Conservation (phyloP, 2,888 invertebrate species). For the Idaea biselata region DNA sequence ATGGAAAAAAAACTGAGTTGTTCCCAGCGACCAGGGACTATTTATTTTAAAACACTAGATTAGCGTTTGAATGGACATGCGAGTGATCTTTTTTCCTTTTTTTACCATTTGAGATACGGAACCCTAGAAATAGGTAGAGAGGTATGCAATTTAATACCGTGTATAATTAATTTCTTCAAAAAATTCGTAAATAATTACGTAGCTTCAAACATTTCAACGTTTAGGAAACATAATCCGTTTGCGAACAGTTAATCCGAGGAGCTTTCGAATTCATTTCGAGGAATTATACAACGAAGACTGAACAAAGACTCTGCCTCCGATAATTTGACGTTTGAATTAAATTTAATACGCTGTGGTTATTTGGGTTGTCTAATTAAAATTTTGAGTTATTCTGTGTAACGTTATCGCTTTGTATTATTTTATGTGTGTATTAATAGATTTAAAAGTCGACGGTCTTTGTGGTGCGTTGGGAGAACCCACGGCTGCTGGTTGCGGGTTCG, state of each 20-base stretch:
- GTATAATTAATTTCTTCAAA: neutral
- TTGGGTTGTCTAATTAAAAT: neutral
- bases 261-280: neutral
- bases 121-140: neutral
- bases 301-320: neutral
- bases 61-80: too few relatives aligned
- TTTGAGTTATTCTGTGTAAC: neutral
- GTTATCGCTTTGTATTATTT: too few relatives aligned
- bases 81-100: too few relatives aligned
- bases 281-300: neutral
- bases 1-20: too few relatives aligned
- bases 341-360: neutral
- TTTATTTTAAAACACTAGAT: too few relatives aligned
- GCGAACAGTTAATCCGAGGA: conserved; percentile 2
- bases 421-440: too few relatives aligned
- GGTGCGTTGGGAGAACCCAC: too few relatives aligned
- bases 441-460: too few relatives aligned
- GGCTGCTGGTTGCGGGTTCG: too few relatives aligned
- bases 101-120: too few relatives aligned
- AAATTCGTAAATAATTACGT: neutral
- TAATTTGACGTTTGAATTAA: neutral
- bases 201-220: neutral
- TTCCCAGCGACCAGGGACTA: too few relatives aligned
- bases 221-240: neutral
- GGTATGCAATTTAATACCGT: neutral